Base-by-base conservation (phyloP, 2,113 vertebrate species). In the Eulemur rufifrons region DNA sequence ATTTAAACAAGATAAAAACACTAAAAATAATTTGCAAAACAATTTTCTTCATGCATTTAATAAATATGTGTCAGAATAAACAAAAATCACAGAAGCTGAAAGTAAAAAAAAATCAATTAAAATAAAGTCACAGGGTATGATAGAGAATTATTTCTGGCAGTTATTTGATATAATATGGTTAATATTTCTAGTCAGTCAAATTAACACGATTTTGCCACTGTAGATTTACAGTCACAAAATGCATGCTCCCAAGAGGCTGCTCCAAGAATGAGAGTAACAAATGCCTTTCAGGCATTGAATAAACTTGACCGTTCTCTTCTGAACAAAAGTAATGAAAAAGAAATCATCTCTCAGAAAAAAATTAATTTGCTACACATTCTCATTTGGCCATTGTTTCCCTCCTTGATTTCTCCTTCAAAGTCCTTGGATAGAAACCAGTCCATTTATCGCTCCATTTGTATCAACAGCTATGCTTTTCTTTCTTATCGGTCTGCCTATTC, bases 41-140 rank as follows among this genome's bases (percentile, higher is more conserved):
- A 96, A 98, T 98, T 98, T 98, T 96, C 98, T 98, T 98, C 98
- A 98, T 98, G 98, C 98, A 98, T 99, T 99, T 99, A 99, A 99
- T 99, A 99, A 99, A 99, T 98, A 99, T 98, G 98, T 99, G 99
- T 99, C 99, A 99, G 96, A 99, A 99, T 98, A 99, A 99, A 99
- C 99, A 97, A 99, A 98, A 99, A 99, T 99, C 99, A 99, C 98
- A 98, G 97, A 97, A 98, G 98, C 98, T 98, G 93, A 98, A 99
- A 99, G 98, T 99, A 98, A 96, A 98, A 98, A 99, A 99, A 99
- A 99, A 99, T 99, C 99, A 99, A 99, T 99, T 99, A 99, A 99
- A 99, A 99, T 98, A 98, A 99, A 99, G 99, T 99, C 99, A 99
- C 98, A 21, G 98, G 97, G 98, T 98, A 98, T 98, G 98, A 98